Conservation (phyloP, 2,888 invertebrate genomes). For the Strigamia transsilvanica region DNA sequence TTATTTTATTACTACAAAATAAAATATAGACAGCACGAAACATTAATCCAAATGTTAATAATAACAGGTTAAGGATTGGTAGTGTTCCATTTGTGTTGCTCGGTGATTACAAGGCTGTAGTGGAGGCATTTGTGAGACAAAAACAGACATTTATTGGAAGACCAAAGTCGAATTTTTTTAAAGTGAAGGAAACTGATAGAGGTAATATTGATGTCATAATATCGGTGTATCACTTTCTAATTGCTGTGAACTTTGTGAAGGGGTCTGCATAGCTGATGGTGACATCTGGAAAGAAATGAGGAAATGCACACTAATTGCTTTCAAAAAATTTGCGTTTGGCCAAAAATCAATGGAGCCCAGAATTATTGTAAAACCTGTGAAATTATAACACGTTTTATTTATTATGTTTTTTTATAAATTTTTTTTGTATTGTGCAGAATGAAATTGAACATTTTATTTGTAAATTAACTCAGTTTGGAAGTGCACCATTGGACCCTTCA, state of each 20-base stretch:
- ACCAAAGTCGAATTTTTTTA: not conserved
- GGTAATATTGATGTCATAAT: not conserved
- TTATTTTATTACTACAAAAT: not conserved
- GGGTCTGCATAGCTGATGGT: conserved; percentile 6
- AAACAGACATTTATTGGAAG: not conserved
- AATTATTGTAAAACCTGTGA: not conserved
- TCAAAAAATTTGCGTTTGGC: not conserved
- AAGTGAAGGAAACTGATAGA: not conserved
- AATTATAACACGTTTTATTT: not conserved
- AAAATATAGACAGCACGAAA: not conserved
- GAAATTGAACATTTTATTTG: not conserved
- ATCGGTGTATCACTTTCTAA: not conserved
- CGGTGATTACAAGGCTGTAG: not conserved
- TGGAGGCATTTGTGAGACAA: not conserved
- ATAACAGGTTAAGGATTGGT: not conserved
- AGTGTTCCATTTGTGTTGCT: not conserved
- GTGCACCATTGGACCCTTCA: not conserved
- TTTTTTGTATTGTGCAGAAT: not conserved
- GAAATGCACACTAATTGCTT: not conserved
- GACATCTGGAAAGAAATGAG: not conserved
- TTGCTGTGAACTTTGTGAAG: not conserved
- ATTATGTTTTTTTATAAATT: not conserved
- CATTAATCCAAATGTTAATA: not conserved
- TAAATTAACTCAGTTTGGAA: not conserved
- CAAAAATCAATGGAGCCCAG: not conserved